Conservation (phyloP, 2,797 vertebrate species). For the Eutrigla gurnardus region DNA sequence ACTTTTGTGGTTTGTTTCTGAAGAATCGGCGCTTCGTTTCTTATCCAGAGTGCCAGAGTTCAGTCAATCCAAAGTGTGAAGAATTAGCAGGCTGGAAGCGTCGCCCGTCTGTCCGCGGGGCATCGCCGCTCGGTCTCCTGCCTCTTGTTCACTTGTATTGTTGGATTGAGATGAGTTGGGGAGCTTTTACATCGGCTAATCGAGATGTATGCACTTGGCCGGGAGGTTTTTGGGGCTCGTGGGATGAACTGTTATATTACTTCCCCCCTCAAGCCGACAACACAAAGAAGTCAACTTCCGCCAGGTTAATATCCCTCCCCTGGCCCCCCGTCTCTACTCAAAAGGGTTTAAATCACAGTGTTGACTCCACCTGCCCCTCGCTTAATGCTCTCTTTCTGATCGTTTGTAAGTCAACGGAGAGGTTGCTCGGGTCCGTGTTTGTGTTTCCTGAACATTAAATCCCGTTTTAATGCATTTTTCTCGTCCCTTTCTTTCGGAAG, state of each 20-base stretch:
- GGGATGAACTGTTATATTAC: conserved; percentile 78
- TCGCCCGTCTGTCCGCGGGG: conserved; percentile 37
- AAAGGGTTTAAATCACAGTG: conserved; percentile 69
- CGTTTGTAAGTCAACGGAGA: conserved; percentile 56
- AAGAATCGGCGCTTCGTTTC: conserved; percentile 37
- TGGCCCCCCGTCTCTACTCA: conserved; percentile 42
- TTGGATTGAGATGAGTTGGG: conserved; percentile 75
- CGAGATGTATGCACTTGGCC: conserved; percentile 73
- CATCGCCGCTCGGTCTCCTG: conserved; percentile 52
- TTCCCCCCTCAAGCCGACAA: conserved; percentile 67
- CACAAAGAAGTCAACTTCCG: conserved; percentile 76
- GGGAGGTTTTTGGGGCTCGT: conserved; percentile 63
- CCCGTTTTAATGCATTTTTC: conserved; percentile 57
- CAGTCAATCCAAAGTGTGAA: conserved; percentile 41
- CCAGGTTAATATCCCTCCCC: conserved; percentile 76
- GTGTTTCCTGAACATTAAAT: conserved; percentile 57
- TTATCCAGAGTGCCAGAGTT: conserved; percentile 30
- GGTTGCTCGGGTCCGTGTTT: conserved; percentile 40
- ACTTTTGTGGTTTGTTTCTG: conserved; percentile 45
- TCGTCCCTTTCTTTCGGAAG: conserved; percentile 1
- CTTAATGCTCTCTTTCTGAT: conserved; percentile 62
- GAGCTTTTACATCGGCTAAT: conserved; percentile 72
- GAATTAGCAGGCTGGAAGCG: conserved; percentile 41
- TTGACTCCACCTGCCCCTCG: conserved; percentile 59
- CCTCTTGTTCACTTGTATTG: conserved; percentile 67